Evolutionary conservation across 2,113 vertebrate species (phyloP), one percentile per base, ranked within the genome.

Genomic region (Platichthys stellatus): DNA sequence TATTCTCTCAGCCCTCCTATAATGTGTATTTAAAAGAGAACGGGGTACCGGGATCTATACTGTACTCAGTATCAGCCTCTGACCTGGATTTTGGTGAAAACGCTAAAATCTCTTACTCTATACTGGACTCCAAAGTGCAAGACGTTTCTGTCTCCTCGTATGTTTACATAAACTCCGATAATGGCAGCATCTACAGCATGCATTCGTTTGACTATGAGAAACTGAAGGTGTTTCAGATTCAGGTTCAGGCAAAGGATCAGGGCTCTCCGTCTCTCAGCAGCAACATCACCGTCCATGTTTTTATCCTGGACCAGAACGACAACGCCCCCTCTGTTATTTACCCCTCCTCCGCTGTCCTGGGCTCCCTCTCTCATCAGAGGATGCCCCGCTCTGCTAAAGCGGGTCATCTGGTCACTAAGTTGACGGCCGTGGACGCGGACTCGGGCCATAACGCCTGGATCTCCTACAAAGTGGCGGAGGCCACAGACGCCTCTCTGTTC

Each of bases 361-460:
- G 92, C 43, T 90, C 88, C 45, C 82, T 89, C 62, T 90, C 93
- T 85, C 93, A 93, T 47, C 93, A 94, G 84, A 94, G 92, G 62
- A 89, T 95, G 76, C 90, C 93, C 63, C 91, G 91, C 45, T 93
- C 92, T 0, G 93, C 92, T 62, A 93, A 95, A 78, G 86, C 93
- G 2, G 95, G 93, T 43, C 93, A 95, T 71, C 89, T 96, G 28
- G 93, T 95, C 60, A 94, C 94, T n/a, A 95, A 95, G 81, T 89
- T 96, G 74, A 94, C 94, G 0, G 95, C 95, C 9, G 94, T 95
- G 91, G 95, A 95, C 81, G 91, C 93, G 49, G 95, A 96, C 84
- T 94, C 94, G 17, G 95, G 95, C 43, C 94, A 95, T 75, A 96
- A 96, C 79, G 94, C 95, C 61, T 95, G 95, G 93, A 91, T 95